Conservation (phyloP, 23 tunicate species). For the Halocynthia roretzi region DNA sequence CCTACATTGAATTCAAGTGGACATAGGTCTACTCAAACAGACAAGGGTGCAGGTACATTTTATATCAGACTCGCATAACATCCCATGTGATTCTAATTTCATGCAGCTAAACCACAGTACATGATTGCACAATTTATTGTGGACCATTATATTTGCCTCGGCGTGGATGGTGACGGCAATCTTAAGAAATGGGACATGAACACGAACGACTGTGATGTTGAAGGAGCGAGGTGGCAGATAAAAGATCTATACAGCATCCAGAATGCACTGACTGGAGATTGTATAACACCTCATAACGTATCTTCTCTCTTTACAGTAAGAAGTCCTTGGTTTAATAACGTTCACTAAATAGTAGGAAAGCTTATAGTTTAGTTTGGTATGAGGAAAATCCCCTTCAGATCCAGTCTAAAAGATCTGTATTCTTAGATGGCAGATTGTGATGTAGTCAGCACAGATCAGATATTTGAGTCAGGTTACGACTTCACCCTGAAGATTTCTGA, state of each 20-base stretch:
- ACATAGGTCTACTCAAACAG: too few relatives aligned
- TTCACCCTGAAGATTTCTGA: too few relatives aligned
- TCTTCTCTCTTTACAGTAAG: constrained; percentile 1
- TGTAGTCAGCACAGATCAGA: too few relatives aligned
- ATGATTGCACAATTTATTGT: not conserved
- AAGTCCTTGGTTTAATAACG: too few relatives aligned
- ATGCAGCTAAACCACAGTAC: constrained; percentile 3
- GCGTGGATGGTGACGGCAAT: not conserved
- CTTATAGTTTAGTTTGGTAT: too few relatives aligned
- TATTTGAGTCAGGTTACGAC: too few relatives aligned
- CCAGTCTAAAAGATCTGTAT: too few relatives aligned
- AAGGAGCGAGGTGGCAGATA: not conserved
- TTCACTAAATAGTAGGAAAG: too few relatives aligned
- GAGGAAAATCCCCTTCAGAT: too few relatives aligned
- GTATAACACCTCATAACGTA: not conserved
- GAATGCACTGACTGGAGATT: not conserved
- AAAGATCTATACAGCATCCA: not conserved
- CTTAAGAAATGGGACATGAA: not conserved
- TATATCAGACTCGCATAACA: too few relatives aligned
- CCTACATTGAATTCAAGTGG: not conserved
- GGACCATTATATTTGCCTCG: not conserved
- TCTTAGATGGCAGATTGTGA: too few relatives aligned
- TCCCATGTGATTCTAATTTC: not conserved
- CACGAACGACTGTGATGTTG: not conserved
- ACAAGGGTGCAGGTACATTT: too few relatives aligned